Evolutionary conservation across 2,888 invertebrate genomes (phyloP), one percentile per base, ranked within the genome.

Genomic region (Archaeoteleia sp.): DNA sequence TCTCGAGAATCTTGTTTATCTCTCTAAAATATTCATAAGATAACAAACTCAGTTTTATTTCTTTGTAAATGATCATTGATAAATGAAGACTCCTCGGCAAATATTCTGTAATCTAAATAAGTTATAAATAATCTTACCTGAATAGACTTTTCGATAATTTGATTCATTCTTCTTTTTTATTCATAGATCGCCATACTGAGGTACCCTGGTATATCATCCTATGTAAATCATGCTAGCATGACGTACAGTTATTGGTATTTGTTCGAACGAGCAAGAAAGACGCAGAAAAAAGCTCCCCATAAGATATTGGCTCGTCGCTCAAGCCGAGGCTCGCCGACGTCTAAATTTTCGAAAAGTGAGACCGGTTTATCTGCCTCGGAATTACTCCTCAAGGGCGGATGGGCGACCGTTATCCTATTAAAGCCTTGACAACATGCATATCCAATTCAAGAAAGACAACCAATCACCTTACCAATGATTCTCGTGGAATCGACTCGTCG

Each of bases 321-420:
- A 39, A 25, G 29, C 51, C 45, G 35, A 61, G 51, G 45, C 35
- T 51, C 10, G 10, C 10, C 37, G 32, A 53, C 39, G 29, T 51
- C 45, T 67, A 67, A 54, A 55, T 67, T 60, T 43, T 54, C 34
- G 30, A 55, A 46, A 14, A 29, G 14, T 14, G 35, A 43, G 68
- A 72, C 73, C 67, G 73, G 72, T 72, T 72, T 54, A 29, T 35
- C 49, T 34, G 25, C 51, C 53, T 55, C 51, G 49, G 53, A n/a
- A 72, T 71, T 67, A 68, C 27, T 62, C 53, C 57, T 67, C 58
- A 40, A 58, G 51, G 48, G 46, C 40, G 67, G 58, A 67, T 62
- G 66, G 60, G 62, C 61, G 62, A 69, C 61, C 70, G 60, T 68
- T 65, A 69, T 70, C 72, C 74, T 67, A 72, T 74, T 70, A 72